Percentiles rank a stretch among this genome's conserved stretches.
Evolutionary conservation across 2,113 vertebrate genomes (phyloP).

Genomic region (Micromys minutus): DNA sequence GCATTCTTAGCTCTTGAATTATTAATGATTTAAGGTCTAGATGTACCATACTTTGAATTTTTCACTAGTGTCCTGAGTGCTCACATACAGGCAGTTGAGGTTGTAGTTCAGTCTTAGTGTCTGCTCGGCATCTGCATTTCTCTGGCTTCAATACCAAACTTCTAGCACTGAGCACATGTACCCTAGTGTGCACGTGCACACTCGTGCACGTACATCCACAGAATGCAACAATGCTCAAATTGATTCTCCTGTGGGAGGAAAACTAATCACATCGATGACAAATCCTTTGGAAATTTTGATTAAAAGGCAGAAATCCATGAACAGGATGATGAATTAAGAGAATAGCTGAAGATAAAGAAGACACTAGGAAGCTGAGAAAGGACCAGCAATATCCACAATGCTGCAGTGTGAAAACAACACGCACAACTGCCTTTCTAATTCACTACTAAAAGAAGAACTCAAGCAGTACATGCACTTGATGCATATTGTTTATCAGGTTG

Average conservation of each 20-base stretch:
- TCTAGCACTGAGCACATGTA: background rate
- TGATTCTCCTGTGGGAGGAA: background rate
- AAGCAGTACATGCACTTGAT: conserved; percentile 5
- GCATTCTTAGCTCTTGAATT: too few species aligned
- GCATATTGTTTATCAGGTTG: background rate
- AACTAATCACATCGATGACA: background rate
- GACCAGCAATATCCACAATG: background rate
- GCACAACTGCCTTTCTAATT: background rate
- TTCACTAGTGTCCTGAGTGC: background rate
- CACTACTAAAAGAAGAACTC: conserved; percentile 16
- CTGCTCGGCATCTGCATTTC: background rate
- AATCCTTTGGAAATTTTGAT: background rate
- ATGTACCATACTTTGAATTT: background rate
- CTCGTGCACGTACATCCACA: background rate
- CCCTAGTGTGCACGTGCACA: too few species aligned
- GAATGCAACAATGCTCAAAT: background rate
- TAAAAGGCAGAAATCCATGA: conserved; percentile 14
- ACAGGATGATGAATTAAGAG: background rate
- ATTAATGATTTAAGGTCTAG: too few species aligned
- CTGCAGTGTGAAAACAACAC: conserved; percentile 36
- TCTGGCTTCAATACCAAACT: background rate
- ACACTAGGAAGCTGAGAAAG: background rate
- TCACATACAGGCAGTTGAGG: background rate
- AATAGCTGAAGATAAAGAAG: background rate
- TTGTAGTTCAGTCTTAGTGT: background rate